Conservation (phyloP, 2,113 vertebrate genomes). For the Halcyon senegalensis region DNA sequence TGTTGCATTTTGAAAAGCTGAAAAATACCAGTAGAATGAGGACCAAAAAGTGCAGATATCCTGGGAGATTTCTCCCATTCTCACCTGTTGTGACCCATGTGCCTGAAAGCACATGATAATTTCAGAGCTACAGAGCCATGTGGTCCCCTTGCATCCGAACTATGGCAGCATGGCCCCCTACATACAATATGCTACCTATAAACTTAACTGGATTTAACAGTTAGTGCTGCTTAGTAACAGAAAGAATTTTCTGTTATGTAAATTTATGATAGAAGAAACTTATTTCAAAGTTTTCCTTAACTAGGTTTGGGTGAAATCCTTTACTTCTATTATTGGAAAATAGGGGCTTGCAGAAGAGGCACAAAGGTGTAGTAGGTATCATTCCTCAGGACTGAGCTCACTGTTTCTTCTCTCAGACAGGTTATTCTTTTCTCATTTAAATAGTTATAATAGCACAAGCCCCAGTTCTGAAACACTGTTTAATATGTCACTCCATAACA, state of each 20-base stretch:
- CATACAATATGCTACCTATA: not conserved
- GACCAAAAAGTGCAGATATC: not conserved
- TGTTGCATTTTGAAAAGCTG: not conserved
- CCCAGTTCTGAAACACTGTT: not conserved
- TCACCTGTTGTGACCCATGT: not conserved
- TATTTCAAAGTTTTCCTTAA: not conserved
- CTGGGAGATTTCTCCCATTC: not conserved
- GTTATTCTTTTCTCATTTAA: not conserved
- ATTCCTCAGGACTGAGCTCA: not conserved
- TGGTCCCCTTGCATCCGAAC: too few relatives aligned
- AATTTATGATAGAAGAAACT: not conserved
- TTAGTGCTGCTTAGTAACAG: not conserved
- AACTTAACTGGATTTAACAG: not conserved
- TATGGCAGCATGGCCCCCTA: accelerated
- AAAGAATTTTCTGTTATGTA: not conserved
- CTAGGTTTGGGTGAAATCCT: not conserved
- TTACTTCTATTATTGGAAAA: not conserved
- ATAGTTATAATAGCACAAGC: not conserved
- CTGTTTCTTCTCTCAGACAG: not conserved
- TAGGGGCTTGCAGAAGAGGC: not conserved
- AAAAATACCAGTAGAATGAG: not conserved
- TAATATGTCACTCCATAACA: not conserved
- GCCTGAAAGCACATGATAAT: not conserved
- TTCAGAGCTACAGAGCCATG: not conserved
- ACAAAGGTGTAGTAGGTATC: not conserved